phyloP scores from a whole-genome alignment of 2,888 invertebrate species.

The Geophilus truncorum region DNA sequence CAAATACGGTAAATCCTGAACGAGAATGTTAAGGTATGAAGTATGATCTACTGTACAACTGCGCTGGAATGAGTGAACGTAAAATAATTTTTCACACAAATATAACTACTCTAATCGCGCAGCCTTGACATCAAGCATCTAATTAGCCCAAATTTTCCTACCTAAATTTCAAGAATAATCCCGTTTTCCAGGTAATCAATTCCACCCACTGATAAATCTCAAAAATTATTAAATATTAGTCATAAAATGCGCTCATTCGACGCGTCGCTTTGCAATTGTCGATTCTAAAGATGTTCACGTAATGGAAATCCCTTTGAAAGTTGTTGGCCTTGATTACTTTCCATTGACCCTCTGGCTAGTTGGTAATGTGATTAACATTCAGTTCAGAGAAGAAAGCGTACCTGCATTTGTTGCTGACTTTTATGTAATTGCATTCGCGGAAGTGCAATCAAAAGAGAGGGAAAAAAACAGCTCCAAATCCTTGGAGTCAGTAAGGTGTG shows the following conservation, averaged over 20 bases:
- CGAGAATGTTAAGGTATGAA: too few species aligned
- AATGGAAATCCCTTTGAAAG: not conserved
- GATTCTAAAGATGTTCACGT: not conserved
- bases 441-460: not conserved
- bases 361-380: not conserved
- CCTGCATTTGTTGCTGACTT: not conserved
- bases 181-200: not conserved
- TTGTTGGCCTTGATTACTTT: not conserved
- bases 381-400: not conserved
- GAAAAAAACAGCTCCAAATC: not conserved
- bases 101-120: not conserved
- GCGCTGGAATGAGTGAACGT: not conserved
- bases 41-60: not conserved
- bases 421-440: not conserved
- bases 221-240: not conserved
- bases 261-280: not conserved
- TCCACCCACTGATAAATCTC: not conserved
- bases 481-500: not conserved
- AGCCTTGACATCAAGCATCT: not conserved
- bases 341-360: slow-evolving; percentile 7
- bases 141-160: not conserved
- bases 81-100: not conserved
- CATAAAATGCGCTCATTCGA: not conserved
- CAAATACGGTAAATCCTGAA: not conserved
- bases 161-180: not conserved